Conservation (phyloP, 2,113 vertebrate species). For the Strigops habroptila region DNA sequence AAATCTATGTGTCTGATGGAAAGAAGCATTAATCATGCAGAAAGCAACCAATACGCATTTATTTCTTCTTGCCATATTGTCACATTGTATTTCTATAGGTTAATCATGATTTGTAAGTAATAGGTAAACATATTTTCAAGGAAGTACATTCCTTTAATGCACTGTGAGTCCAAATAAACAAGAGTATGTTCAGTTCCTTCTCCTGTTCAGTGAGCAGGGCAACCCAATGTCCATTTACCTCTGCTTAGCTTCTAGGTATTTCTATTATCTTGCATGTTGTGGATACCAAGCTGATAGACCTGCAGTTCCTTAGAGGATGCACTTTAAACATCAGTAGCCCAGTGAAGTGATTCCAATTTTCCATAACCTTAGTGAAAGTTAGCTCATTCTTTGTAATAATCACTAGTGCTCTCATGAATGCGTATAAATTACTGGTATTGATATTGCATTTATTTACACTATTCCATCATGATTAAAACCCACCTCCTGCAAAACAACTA, state of each 20-base stretch:
- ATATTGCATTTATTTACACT: constrained; percentile 60
- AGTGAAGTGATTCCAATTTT: constrained; percentile 38
- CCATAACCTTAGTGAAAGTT: constrained; percentile 55
- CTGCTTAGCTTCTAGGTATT: constrained; percentile 48
- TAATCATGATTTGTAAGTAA: constrained; percentile 40
- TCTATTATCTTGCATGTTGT: constrained; percentile 41
- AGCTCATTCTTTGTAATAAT: constrained; percentile 42
- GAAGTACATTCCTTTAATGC: neutral
- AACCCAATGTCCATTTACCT: constrained; percentile 23
- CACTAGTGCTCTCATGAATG: constrained; percentile 55
- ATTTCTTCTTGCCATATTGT: constrained; percentile 41
- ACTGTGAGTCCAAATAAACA: constrained; percentile 17
- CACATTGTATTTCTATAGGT: constrained; percentile 45
- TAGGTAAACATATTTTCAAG: constrained; percentile 29
- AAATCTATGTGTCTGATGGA: constrained; percentile 44
- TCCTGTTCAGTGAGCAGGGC: neutral
- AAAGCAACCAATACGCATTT: constrained; percentile 33
- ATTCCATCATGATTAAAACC: constrained; percentile 28
- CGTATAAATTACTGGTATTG: constrained; percentile 52
- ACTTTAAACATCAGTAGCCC: constrained; percentile 47
- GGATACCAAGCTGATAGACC: constrained; percentile 16
- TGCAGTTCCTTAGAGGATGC: constrained; percentile 13
- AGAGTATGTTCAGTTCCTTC: constrained; percentile 13
- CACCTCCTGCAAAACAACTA: neutral
- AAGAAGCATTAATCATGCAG: constrained; percentile 54